These are phyloP conservation scores for Electrophaes corylata DNA, from an alignment of 2,888 invertebrate species.

Conservation along the genomic window DNA sequence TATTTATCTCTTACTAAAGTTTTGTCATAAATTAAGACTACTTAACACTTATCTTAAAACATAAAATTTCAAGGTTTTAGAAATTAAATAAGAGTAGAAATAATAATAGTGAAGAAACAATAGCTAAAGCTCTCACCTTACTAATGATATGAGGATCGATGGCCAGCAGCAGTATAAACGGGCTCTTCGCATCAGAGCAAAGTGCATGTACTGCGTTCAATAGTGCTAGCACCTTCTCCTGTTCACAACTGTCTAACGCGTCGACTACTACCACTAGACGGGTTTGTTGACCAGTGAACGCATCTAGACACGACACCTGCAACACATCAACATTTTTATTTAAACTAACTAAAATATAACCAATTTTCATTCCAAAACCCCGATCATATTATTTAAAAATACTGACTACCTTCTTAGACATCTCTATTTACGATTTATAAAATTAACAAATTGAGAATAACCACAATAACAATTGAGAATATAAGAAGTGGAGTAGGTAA, in stretches of 20 bases:
- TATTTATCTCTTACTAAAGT: too few species aligned
- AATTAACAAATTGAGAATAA: too few species aligned
- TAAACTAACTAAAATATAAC: too few species aligned
- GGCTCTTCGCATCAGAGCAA: conserved; percentile 96
- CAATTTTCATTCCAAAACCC: too few species aligned
- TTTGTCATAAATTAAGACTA: background rate
- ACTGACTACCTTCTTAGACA: too few species aligned
- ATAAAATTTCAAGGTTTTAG: background rate
- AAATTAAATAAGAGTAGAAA: background rate
- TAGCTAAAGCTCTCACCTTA: conserved; percentile 85
- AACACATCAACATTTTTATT: background rate
- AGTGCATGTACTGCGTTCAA: conserved; percentile 97
- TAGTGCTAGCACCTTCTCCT: conserved; percentile 96
- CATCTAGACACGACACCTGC: conserved; percentile 95
- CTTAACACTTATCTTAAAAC: background rate
- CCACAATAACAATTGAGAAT: too few species aligned
- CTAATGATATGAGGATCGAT: conserved; percentile 99
- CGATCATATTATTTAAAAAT: too few species aligned
- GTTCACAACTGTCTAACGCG: conserved; percentile 98
- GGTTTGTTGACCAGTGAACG: conserved; percentile 96
- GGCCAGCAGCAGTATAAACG: conserved; percentile 97
- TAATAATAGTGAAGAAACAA: conserved; percentile 19
- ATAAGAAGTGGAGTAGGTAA: too few species aligned
- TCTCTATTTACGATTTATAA: too few species aligned
- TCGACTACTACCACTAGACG: conserved; percentile 97